Evolutionary conservation across 2,888 invertebrate species (phyloP), one percentile per base, ranked within the genome.

Genomic region (Pseudoips prasinana): DNA sequence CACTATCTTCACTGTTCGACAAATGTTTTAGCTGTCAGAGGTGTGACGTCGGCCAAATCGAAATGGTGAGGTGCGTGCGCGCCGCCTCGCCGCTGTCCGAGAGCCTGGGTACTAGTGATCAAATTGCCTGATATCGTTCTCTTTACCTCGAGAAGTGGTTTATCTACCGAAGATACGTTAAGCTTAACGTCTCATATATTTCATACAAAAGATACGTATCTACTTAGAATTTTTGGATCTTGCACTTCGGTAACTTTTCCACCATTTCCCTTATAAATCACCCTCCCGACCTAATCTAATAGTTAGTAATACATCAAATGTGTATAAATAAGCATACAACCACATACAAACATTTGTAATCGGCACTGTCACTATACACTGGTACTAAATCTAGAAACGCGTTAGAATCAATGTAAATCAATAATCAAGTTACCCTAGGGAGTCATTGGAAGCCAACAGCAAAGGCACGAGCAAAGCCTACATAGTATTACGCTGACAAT

Each of bases 11-110:
- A 70, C 58, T 67, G 83, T 84, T 88, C 88, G 86, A 88, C 83
- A 87, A 87, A 87, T 85, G 85, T 82, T 85, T 78, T 76, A 83
- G 77, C 85, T 88, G 88, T 88, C 88, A 87, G 79, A 83, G 74
- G 49, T 78, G 80, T 88, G 87, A 88, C 86, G 87, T 88, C 87
- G 82, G 86, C 84, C 77, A 79, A 84, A 78, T 71, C 72, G 72
- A 64, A 64, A 58, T 66, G 56, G 60, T 23, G 65, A 49, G 61
- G 46, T 60, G 73, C 70, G 73, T 68, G 61, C 64, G 71, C 71
- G 67, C 61, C 47, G 62, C 47, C 58, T 60, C 47, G 62, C 47
- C 58, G 57, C 53, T 56, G 58, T 53, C 50, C 43, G 50, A 3
- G 14, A 14, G 39, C 48, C 43, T 46, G 50, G 61, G 46, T 56